Base-by-base conservation (phyloP, 2,888 invertebrate species). In the Epinotia brunnichana region DNA sequence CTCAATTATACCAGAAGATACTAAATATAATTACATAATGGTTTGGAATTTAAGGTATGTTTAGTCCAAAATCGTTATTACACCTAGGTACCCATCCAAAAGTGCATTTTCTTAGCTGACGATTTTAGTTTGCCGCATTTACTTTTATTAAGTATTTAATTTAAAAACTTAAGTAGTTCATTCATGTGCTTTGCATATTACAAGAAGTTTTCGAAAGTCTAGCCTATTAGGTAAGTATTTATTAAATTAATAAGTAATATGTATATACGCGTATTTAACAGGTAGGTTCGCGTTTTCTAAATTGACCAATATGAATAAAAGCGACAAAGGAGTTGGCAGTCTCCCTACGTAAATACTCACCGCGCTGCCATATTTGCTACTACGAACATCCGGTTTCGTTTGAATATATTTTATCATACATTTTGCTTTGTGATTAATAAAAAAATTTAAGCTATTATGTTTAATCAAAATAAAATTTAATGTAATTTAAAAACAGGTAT, bases 21-120 rank as follows among this genome's bases (percentile, higher is more conserved):
- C 48, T 80, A 77, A 77, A 77, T 69, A 54, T 63, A 63, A 75
- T 15, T n/a, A 48, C n/a, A 48, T n/a, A 87, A 90, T 90, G 89
- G 79, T 81, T 87, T 81, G 85, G 83, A 86, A 74, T 69, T 70
- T 75, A 86, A 90, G 90, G 90, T 90, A 90, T 77, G 90, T 89
- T 67, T 61, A 56, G 56, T 17, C 29, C 29, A 17, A 21, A 44
- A 44, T 3, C 9, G 15, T n/a, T 48, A 15, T 48, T 48, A 48
- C n/a, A 0, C 48, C 11, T 39, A n/a, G n/a, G n/a, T n/a, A 21
- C 21, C 11, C 29, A 62, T 62, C n/a, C n/a, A 24, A 29, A 48
- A 9, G 11, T n/a, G 10, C n/a, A 29, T 17, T 29, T n/a, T n/a
- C n/a, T n/a, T 48, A 48, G 48, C 7, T 11, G 10, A 53, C 10